Conservation (phyloP, 2,888 invertebrate genomes). For the Sarcophaga rosellei region DNA sequence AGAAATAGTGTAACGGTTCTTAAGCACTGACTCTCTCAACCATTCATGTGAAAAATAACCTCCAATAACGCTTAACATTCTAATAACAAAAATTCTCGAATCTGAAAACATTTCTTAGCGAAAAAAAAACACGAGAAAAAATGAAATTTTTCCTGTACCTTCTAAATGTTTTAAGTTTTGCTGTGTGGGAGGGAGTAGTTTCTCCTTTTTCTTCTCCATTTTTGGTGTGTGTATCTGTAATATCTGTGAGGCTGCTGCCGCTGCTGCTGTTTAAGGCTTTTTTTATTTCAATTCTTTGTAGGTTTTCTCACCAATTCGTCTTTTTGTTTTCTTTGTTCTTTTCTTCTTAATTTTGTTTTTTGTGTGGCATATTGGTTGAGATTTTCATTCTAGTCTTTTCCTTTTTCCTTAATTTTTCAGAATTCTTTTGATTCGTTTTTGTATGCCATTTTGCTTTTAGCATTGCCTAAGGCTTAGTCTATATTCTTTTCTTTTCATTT, state of each 20-base stretch:
- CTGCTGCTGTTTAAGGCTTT: neutral
- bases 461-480: conserved; percentile 37
- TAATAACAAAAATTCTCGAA: conserved; percentile 54
- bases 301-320: conserved; percentile 39
- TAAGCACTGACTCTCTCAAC: neutral
- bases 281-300: conserved; percentile 10
- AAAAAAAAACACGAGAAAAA: neutral
- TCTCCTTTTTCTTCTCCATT: neutral
- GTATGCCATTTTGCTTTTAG: neutral
- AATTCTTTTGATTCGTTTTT: neutral
- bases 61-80: conserved; percentile 56
- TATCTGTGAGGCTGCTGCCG: neutral
- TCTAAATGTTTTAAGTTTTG: conserved; percentile 29
- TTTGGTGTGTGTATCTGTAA: conserved; percentile 9
- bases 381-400: conserved; percentile 52
- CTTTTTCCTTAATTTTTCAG: conserved; percentile 1
- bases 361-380: conserved; percentile 11
- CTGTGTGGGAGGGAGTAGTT: conserved; percentile 10
- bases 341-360: neutral
- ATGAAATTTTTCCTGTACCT: conserved; percentile 3
- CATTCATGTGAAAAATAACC: conserved; percentile 41
- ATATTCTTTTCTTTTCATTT: conserved; percentile 22
- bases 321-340: conserved; percentile 33
- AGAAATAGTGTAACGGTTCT: neutral
- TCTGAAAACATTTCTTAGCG: conserved; percentile 45